A percentile compares a stretch with the other conserved stretches of the same genome.
These are phyloP conservation scores for Grammomys surdaster DNA, from an alignment of 2,113 vertebrate species.

Conservation along the genomic window DNA sequence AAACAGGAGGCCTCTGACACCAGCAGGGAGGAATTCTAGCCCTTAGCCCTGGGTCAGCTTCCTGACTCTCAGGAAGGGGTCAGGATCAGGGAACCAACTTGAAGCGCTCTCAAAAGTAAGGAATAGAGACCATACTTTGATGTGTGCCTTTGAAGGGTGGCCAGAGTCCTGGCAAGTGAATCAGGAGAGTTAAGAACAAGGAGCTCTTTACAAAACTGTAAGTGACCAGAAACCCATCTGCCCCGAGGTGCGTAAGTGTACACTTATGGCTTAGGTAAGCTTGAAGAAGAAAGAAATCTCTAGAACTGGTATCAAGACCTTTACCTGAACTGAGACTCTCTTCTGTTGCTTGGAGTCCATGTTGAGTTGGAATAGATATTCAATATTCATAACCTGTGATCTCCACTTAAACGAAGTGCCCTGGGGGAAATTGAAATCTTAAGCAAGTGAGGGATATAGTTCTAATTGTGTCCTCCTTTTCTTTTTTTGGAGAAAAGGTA, in stretches of 20 bases:
- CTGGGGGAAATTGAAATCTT: slow-evolving; percentile 87
- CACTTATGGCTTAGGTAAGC: background rate
- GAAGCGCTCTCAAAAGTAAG: slow-evolving; percentile 53
- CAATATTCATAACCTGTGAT: slow-evolving; percentile 88
- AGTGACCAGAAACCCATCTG: slow-evolving; percentile 48
- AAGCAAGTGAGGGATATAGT: slow-evolving; percentile 86
- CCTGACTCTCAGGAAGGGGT: slow-evolving; percentile 68
- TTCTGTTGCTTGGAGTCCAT: slow-evolving; percentile 71
- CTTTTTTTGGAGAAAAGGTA: slow-evolving; percentile 84
- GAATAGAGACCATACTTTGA: slow-evolving; percentile 71
- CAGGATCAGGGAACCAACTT: slow-evolving; percentile 39
- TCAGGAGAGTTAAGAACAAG: slow-evolving; percentile 57
- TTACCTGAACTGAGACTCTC: slow-evolving; percentile 3
- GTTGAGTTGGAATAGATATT: slow-evolving; percentile 82
- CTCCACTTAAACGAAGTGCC: slow-evolving; percentile 85
- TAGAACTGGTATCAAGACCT: background rate
- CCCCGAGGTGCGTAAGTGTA: background rate
- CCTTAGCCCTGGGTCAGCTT: slow-evolving; percentile 60
- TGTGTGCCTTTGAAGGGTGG: slow-evolving; percentile 68
- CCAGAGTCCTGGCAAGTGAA: slow-evolving; percentile 71
- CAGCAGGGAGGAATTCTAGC: slow-evolving; percentile 71
- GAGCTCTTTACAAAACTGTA: slow-evolving; percentile 54
- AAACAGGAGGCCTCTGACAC: slow-evolving; percentile 70
- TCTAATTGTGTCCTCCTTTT: slow-evolving; percentile 87
- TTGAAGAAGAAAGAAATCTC: background rate